Conservation (phyloP, 2,888 invertebrate genomes). For the Drosophila parthenogenetica region DNA sequence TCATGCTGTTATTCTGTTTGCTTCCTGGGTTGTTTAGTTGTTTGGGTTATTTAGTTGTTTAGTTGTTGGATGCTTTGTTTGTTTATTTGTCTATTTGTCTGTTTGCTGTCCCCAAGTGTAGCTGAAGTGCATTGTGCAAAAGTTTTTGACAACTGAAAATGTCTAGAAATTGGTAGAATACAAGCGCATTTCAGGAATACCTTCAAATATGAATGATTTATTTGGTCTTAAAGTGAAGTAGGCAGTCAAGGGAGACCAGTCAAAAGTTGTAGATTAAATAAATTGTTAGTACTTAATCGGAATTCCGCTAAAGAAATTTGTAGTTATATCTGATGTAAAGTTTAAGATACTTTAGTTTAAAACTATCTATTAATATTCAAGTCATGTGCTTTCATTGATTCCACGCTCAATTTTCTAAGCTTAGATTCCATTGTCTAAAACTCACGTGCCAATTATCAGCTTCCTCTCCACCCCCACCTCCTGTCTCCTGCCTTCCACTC, state of each 20-base stretch:
- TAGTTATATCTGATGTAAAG: too few species aligned
- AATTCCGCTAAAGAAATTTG: too few species aligned
- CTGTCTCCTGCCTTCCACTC: neutral
- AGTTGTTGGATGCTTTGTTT: constrained; percentile 11
- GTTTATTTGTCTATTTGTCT: constrained; percentile 5
- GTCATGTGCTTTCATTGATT: constrained; percentile 3
- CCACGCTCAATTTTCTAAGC: constrained; percentile 9
- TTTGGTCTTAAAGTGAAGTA: constrained; percentile 16
- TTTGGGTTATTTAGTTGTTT: neutral
- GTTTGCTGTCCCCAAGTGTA: constrained; percentile 9
- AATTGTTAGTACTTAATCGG: too few species aligned
- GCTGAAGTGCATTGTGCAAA: constrained; percentile 67
- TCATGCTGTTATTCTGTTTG: constrained; percentile 13
- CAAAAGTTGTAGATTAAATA: neutral
- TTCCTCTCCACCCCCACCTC: neutral
- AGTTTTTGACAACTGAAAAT: constrained; percentile 61
- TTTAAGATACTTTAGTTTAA: neutral
- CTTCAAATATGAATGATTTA: constrained; percentile 36
- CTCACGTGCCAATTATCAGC: constrained; percentile 17
- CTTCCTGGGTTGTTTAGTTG: constrained; percentile 3
- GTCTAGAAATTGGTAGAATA: constrained; percentile 24
- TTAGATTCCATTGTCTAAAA: constrained; percentile 7
- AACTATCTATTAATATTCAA: neutral
- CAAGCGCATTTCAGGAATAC: constrained; percentile 40
- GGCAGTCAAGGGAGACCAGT: neutral